A percentile compares a stretch with the other conserved stretches of the same genome.
These are phyloP conservation scores for Danionella dracula DNA, from an alignment of 2,797 vertebrate species.

Conservation along the genomic window DNA sequence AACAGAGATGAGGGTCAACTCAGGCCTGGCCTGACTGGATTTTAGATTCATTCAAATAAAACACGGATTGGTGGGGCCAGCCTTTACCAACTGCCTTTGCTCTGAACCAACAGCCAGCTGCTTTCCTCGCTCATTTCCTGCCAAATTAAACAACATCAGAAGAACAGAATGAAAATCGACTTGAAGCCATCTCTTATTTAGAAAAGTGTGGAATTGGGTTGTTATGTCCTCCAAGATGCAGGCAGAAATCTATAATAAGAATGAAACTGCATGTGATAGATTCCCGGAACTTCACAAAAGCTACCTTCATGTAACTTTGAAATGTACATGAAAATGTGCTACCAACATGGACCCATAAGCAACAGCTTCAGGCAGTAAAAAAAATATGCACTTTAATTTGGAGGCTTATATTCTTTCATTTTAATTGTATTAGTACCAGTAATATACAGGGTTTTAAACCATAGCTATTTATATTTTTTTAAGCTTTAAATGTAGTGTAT, in stretches of 20 bases:
- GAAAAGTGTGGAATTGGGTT: constrained; percentile 42
- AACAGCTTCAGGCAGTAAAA: constrained; percentile 32
- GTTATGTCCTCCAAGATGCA: constrained; percentile 19
- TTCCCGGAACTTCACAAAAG: constrained; percentile 49
- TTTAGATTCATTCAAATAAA: constrained; percentile 38
- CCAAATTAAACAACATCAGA: constrained; percentile 33
- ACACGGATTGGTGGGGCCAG: constrained; percentile 12
- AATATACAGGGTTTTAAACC: too few relatives aligned
- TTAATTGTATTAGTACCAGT: too few relatives aligned
- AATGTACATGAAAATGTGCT: too few relatives aligned
- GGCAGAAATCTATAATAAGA: constrained; percentile 57
- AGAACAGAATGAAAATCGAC: constrained; percentile 38
- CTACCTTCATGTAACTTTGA: constrained; percentile 68
- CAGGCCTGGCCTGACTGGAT: constrained; percentile 18
- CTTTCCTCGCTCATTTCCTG: constrained; percentile 21
- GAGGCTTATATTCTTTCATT: too few relatives aligned
- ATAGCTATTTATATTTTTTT: too few relatives aligned
- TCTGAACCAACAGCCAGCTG: constrained; percentile 7
- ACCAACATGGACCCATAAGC: constrained; percentile 55
- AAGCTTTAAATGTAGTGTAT: too few relatives aligned
- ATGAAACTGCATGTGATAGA: constrained; percentile 54
- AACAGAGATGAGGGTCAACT: constrained; percentile 29
- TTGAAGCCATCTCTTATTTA: constrained; percentile 46
- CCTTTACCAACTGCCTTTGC: constrained; percentile 2
- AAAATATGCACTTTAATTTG: too few relatives aligned